phyloP scores from a whole-genome alignment of 2,113 vertebrate genomes.

The Boulengeromyrus knoepffleri region DNA sequence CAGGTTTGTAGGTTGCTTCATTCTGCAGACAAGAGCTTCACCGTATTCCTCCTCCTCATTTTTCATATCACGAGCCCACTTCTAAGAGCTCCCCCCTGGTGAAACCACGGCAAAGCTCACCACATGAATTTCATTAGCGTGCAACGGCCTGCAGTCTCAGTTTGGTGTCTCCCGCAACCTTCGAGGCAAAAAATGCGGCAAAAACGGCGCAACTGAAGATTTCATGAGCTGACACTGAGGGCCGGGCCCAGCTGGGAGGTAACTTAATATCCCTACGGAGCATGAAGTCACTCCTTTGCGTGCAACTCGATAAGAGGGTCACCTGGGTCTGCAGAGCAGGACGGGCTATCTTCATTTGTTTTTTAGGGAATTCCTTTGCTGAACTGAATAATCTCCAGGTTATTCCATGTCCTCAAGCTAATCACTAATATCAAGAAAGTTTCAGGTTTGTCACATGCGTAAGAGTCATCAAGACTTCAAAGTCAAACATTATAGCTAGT shows the following conservation, averaged over 20 bases:
- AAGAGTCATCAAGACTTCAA: neutral
- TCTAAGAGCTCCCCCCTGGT: neutral
- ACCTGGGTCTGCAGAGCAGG: slow-evolving; percentile 45
- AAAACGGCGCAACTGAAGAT: slow-evolving; percentile 1
- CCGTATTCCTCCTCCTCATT: neutral
- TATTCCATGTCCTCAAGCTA: neutral
- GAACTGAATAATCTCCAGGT: slow-evolving; percentile 29
- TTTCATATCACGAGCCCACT: neutral
- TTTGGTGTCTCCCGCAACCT: neutral
- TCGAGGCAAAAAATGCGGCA: slow-evolving; percentile 7
- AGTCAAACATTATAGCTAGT: neutral
- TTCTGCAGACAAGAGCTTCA: slow-evolving; percentile 1
- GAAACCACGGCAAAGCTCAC: neutral
- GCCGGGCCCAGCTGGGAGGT: slow-evolving; percentile 34
- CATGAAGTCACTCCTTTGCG: slow-evolving; percentile 39
- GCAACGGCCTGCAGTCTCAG: slow-evolving; percentile 16
- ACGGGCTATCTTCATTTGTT: slow-evolving; percentile 29
- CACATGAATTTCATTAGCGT: slow-evolving; percentile 49
- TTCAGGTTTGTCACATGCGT: neutral
- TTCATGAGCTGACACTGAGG: slow-evolving; percentile 27
- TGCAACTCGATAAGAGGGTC: slow-evolving; percentile 47
- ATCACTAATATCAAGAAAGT: neutral
- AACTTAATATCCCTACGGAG: slow-evolving; percentile 47
- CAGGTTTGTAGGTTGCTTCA: neutral
- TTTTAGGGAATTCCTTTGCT: neutral